A percentile compares a stretch with the other conserved stretches of the same genome.
phyloP scores from a whole-genome alignment of 2,113 vertebrate genomes.

The mouse (Mus musculus) region DNA sequence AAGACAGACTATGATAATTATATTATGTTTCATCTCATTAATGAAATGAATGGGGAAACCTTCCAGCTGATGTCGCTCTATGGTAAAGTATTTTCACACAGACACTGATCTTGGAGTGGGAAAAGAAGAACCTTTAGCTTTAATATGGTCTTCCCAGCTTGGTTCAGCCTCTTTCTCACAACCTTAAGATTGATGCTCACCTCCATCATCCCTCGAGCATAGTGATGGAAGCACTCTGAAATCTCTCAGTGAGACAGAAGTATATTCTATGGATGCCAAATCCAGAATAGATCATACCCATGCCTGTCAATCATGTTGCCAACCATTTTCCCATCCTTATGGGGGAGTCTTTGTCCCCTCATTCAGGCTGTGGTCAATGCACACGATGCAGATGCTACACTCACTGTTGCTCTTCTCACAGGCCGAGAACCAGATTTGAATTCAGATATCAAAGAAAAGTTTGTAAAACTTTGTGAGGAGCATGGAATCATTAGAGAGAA shows the following conservation, averaged over 20 bases:
- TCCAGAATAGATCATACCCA: neutral
- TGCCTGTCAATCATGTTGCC: neutral
- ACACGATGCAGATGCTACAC: neutral
- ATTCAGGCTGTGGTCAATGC: neutral
- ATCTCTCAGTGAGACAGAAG: neutral
- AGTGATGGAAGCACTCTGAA: neutral
- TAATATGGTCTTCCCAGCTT: neutral
- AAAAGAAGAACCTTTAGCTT: neutral
- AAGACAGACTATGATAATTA: rapidly evolving
- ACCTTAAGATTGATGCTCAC: neutral
- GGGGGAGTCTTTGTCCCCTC: neutral
- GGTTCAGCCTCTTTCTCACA: neutral
- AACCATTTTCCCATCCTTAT: rapidly evolving
- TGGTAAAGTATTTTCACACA: constrained; percentile 30
- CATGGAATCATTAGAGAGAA: neutral
- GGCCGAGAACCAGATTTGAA: neutral
- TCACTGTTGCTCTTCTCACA: constrained; percentile 13
- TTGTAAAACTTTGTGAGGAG: neutral
- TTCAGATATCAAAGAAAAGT: neutral
- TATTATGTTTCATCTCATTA: rapidly evolving
- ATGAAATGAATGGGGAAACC: rapidly evolving
- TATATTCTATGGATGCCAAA: neutral
- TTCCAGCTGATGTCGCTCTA: neutral
- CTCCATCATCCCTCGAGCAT: neutral
- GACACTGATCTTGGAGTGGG: neutral